Evolutionary conservation across 2,797 vertebrate species (phyloP).

Genomic region (Epinephelus awoara): DNA sequence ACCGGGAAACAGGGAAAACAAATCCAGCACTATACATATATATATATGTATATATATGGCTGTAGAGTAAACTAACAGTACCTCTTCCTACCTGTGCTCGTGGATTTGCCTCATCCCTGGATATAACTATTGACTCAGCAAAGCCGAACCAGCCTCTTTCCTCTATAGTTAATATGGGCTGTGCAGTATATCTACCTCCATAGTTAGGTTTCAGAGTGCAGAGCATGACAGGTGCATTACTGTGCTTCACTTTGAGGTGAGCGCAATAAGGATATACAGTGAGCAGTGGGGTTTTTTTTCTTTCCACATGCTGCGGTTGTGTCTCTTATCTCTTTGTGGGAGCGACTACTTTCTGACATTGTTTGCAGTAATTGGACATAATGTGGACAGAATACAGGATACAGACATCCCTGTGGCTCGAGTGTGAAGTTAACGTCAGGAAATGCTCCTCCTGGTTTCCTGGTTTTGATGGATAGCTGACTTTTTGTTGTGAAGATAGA

Average conservation of each 20-base stretch:
- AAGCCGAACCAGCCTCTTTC: not conserved
- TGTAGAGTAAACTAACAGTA: not conserved
- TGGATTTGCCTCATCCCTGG: constrained; percentile 13
- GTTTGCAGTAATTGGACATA: constrained; percentile 52
- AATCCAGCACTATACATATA: no score
- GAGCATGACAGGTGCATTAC: constrained; percentile 30
- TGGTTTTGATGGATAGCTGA: constrained; percentile 2
- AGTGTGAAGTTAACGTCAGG: not conserved
- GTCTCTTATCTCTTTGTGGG: constrained; percentile 33
- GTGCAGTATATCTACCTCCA: constrained; percentile 17
- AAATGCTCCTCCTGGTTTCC: not conserved
- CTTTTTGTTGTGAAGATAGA: constrained; percentile 16
- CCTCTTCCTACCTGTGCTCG: not conserved
- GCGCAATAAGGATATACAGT: constrained; percentile 37
- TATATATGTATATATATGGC: no score
- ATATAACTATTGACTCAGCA: constrained; percentile 25
- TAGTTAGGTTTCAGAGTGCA: constrained; percentile 33
- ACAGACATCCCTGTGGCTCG: not conserved
- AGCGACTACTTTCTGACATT: constrained; percentile 7
- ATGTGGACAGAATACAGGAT: constrained; percentile 1
- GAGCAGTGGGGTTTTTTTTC: not conserved
- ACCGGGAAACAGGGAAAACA: no score
- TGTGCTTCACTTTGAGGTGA: constrained; percentile 43
- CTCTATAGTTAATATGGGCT: constrained; percentile 4
- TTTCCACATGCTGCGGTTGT: constrained; percentile 14